phyloP scores from a whole-genome alignment of 2,113 vertebrate genomes.

The Sardina pilchardus region DNA sequence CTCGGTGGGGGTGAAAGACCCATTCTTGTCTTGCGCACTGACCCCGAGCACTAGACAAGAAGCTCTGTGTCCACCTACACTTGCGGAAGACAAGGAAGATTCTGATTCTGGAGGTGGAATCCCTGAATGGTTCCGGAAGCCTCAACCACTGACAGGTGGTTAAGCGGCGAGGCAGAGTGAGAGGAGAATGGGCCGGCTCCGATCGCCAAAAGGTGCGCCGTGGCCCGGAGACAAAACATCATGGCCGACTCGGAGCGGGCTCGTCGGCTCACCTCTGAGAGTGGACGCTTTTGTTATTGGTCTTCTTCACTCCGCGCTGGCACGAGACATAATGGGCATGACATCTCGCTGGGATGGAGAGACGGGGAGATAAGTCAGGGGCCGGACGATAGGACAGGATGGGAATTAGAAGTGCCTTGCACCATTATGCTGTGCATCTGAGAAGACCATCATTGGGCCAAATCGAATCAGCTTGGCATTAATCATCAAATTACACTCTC shows the following conservation, averaged over 20 bases:
- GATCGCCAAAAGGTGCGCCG: constrained; percentile 47
- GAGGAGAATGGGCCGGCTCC: constrained; percentile 43
- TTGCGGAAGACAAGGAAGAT: not conserved
- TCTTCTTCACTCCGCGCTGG: constrained; percentile 22
- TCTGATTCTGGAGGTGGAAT: not conserved
- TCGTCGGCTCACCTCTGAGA: constrained; percentile 27
- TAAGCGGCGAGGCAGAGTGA: constrained; percentile 38
- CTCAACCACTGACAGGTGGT: not conserved
- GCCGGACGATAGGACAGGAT: not conserved
- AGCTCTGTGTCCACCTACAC: not conserved
- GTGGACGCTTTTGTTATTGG: constrained; percentile 19
- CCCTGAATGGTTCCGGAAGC: not conserved
- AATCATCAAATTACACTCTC: constrained; percentile 16
- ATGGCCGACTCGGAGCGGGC: constrained; percentile 46
- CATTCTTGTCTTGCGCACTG: not conserved
- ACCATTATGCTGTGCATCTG: constrained; percentile 12
- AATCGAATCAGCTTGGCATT: constrained; percentile 19
- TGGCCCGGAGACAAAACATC: constrained; percentile 54
- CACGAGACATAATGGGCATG: not conserved
- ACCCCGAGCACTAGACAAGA: not conserved
- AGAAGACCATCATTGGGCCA: constrained; percentile 9
- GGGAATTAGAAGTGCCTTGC: constrained; percentile 14
- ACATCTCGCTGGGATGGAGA: constrained; percentile 22
- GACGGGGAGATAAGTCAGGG: constrained; percentile 17
- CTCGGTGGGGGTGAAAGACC: not conserved